These are phyloP conservation scores for Coreoperca whiteheadi DNA, from an alignment of 2,113 vertebrate species.

Conservation along the genomic window DNA sequence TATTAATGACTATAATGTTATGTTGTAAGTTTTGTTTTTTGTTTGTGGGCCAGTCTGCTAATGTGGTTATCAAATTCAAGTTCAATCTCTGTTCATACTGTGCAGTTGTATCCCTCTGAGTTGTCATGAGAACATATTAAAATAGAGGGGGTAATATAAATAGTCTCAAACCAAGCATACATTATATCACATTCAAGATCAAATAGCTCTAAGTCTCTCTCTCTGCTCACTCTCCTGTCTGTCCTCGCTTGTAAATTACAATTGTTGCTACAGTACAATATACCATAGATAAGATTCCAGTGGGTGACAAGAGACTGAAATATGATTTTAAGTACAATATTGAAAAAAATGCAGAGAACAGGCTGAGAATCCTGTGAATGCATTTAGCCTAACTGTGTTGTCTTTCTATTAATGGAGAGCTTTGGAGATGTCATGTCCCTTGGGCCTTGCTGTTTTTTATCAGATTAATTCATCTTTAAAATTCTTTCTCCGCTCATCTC, in stretches of 20 bases:
- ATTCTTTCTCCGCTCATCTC: constrained; percentile 53
- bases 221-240: constrained; percentile 1
- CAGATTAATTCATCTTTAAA: constrained; percentile 63
- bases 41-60: not conserved
- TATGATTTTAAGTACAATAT: constrained; percentile 3
- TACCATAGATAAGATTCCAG: not conserved
- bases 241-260: constrained; percentile 2
- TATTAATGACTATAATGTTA: constrained; percentile 4
- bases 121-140: constrained; percentile 19
- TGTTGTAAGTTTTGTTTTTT: constrained; percentile 11
- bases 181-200: constrained; percentile 23
- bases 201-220: constrained; percentile 1
- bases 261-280: not conserved
- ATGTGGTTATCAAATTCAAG: constrained; percentile 1
- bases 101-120: constrained; percentile 6
- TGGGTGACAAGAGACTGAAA: constrained; percentile 34
- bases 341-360: constrained; percentile 25
- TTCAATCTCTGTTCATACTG: constrained; percentile 4
- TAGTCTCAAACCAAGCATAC: constrained; percentile 8
- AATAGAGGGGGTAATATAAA: not conserved
- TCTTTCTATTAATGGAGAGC: constrained; percentile 67
- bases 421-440: constrained; percentile 49
- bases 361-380: constrained; percentile 34
- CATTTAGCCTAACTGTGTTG: constrained; percentile 46
- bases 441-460: constrained; percentile 40